These are phyloP conservation scores for Pitangus sulphuratus DNA, from an alignment of 2,797 vertebrate species.

Conservation along the genomic window DNA sequence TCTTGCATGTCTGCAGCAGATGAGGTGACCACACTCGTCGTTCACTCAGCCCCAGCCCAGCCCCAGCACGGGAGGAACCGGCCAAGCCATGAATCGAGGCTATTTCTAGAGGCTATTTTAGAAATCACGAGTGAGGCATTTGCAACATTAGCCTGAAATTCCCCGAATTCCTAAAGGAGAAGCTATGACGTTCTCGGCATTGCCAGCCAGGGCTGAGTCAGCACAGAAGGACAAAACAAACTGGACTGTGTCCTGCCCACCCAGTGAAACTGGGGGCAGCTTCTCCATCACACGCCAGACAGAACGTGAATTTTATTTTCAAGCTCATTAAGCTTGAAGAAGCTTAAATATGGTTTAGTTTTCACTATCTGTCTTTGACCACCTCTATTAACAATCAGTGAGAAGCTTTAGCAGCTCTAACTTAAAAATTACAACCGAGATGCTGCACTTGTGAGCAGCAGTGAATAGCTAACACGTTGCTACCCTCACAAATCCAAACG, in stretches of 20 bases:
- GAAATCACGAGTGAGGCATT: not conserved
- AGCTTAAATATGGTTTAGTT: not conserved
- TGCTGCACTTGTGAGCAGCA: not conserved
- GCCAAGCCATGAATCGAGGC: not conserved
- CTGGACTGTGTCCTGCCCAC: not conserved
- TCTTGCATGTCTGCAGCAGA: not conserved
- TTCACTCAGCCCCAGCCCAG: not conserved
- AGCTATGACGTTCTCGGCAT: not conserved
- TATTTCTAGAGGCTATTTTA: not conserved
- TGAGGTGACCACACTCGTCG: not conserved
- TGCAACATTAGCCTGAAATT: conserved; percentile 9
- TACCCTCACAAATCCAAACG: not conserved
- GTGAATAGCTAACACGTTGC: not conserved
- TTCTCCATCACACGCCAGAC: not conserved
- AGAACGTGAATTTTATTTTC: not conserved
- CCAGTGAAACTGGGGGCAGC: not conserved
- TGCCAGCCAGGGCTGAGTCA: conserved; percentile 7
- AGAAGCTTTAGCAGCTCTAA: not conserved
- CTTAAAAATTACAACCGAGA: not conserved
- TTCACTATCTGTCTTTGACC: not conserved
- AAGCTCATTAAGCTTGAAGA: not conserved
- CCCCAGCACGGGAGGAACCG: not conserved
- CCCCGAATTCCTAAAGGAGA: conserved; percentile 12
- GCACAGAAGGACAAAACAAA: conserved; percentile 4
- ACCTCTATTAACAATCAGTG: not conserved